These are phyloP conservation scores for Saccostrea glomerata DNA, from an alignment of 1,140 invertebrate species.

Conservation along the genomic window DNA sequence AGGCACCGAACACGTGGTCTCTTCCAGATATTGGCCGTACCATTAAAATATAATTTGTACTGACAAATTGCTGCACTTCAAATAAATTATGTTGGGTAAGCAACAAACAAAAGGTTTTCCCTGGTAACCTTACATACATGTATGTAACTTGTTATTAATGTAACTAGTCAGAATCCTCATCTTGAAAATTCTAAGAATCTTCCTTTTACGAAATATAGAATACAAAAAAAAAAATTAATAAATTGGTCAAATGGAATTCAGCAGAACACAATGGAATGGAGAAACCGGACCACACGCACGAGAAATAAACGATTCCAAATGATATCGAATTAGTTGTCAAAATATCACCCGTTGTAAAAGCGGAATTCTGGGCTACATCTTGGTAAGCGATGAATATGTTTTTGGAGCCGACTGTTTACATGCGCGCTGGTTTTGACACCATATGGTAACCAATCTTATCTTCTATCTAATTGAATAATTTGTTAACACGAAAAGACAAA, in stretches of 20 bases:
- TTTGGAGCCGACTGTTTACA: constrained; percentile 47
- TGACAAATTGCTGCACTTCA: constrained; percentile 8
- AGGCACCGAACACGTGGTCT: background rate
- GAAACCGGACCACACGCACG: constrained; percentile 13
- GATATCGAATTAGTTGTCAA: constrained; percentile 36
- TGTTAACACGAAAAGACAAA: constrained; percentile 3
- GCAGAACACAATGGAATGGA: background rate
- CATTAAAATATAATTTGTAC: constrained; percentile 35
- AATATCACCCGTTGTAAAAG: constrained; percentile 19
- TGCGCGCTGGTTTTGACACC: constrained; percentile 35
- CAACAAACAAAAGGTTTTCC: too few species aligned
- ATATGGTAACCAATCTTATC: constrained; percentile 24
- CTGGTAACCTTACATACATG: too few species aligned
- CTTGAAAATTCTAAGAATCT: too few species aligned
- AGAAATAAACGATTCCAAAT: constrained; percentile 28
- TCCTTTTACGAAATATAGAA: too few species aligned
- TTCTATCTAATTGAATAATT: constrained; percentile 34
- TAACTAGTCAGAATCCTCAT: too few species aligned
- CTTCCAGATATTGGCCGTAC: constrained; percentile 3
- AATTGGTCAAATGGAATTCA: background rate
- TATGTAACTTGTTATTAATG: too few species aligned
- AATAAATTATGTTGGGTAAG: background rate
- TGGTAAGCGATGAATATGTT: constrained; percentile 24
- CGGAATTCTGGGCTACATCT: background rate
- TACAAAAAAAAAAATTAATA: too few species aligned